Percentiles rank a stretch among this genome's conserved stretches.
Conservation (phyloP, 1,140 invertebrate genomes). For the Tribolium castaneum region DNA sequence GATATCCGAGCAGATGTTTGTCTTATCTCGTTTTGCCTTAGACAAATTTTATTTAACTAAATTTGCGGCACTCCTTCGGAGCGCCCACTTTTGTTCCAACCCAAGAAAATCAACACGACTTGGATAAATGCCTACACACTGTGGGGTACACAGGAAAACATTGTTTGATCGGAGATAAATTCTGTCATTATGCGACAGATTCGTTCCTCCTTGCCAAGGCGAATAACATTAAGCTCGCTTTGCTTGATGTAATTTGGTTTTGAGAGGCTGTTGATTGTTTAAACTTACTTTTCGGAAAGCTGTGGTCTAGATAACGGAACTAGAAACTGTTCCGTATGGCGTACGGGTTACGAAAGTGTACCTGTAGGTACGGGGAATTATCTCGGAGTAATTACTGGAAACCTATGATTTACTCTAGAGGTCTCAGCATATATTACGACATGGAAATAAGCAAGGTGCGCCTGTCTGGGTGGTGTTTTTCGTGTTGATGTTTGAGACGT, state of each 20-base stretch:
- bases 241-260: slow-evolving; percentile 18
- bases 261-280: slow-evolving; percentile 4
- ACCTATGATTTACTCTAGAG: neutral
- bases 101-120: slow-evolving; percentile 15
- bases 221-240: neutral
- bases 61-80: slow-evolving; percentile 18
- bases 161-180: slow-evolving; percentile 35
- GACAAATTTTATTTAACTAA: slow-evolving; percentile 2
- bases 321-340: no score
- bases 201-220: slow-evolving; percentile 8
- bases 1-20: neutral
- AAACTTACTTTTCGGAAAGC: neutral
- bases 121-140: slow-evolving; percentile 3
- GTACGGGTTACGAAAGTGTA: no score
- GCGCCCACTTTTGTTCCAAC: neutral
- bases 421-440: neutral
- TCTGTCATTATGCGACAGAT: slow-evolving; percentile 20
- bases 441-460: neutral
- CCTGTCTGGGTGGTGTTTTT: slow-evolving; percentile 13
- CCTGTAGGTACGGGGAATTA: neutral
- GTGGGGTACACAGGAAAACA: slow-evolving; percentile 19
- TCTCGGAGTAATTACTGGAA: neutral
- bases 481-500: neutral
- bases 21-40: slow-evolving; percentile 3
- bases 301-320: no score